Evolutionary conservation across 2,113 vertebrate genomes (phyloP), one percentile per base, ranked within the genome.

Genomic region (Zosterops lateralis): DNA sequence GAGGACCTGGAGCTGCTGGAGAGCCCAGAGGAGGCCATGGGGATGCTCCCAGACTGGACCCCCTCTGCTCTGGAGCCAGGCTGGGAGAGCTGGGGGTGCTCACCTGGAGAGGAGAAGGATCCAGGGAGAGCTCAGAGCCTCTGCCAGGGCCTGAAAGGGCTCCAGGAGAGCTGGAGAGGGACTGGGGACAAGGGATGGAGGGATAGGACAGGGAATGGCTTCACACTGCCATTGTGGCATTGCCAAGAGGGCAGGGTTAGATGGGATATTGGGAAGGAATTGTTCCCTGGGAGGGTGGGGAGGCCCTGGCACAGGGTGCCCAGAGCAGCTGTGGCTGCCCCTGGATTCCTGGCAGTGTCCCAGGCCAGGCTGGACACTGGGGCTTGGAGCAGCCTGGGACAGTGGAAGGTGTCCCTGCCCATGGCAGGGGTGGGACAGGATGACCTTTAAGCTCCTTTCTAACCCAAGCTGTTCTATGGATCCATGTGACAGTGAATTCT

Each of bases 21-120:
- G 1, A 45, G 20, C 0, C 29, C 70, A 89, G 34, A 26, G 61
- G 45, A 17, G 28, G 45, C 3, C 45, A 4, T 0, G 0, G 40
- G 65, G 61, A 1, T 67, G 68, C 17, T 60, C 28, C 0, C 0
- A 40, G 38, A 21, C 32, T 73, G 67, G 36, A 87, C 44, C 21
- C 11, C 29, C 42, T 79, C 31, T 62, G 56, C 25, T 34, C 25
- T 67, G 61, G 20, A 42, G 62, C 45, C 38, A 32, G 45, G 15
- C 47, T 61, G 54, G 28, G 38, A 45, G 54, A 86, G 12, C 18
- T 77, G 84, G 64, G 45, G 6, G 9, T 60, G 84, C 3, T 68
- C 73, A 53, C 18, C 38, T 45, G 54, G 62, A 76, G 9, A 14
- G 0, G 51, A 31, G 45, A 19, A 61, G 45, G 45, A 3, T 77